Evolutionary conservation across 2,113 vertebrate species (phyloP).

Genomic region (Myotis yumanensis): DNA sequence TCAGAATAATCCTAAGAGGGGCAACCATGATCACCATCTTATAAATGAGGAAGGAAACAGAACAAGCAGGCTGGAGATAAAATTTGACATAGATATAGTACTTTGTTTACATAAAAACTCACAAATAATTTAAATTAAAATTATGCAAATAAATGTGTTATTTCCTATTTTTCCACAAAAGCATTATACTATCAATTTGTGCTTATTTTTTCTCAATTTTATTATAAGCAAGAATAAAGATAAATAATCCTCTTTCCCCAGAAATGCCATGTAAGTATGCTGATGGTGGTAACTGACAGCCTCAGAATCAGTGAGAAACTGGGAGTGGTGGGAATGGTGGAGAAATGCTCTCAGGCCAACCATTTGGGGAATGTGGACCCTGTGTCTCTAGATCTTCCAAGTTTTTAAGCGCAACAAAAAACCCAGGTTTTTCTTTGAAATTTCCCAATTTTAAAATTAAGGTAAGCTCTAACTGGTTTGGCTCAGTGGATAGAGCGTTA

Average conservation of each 20-base stretch:
- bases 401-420: background rate
- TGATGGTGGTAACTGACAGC: background rate
- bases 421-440: background rate
- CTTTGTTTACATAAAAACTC: background rate
- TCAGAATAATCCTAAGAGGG: background rate
- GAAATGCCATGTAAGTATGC: background rate
- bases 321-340: background rate
- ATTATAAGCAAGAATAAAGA: background rate
- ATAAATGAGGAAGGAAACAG: background rate
- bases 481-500: no score
- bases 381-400: background rate
- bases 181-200: background rate
- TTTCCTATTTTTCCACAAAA: background rate
- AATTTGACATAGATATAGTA: background rate
- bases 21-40: background rate
- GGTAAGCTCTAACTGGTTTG: no score
- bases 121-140: conserved; percentile 23
- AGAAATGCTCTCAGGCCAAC: background rate
- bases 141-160: background rate
- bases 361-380: background rate
- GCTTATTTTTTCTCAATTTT: conserved; percentile 13
- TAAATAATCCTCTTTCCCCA: background rate
- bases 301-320: background rate
- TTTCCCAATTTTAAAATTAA: background rate
- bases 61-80: background rate